phyloP scores from a whole-genome alignment of 1,140 invertebrate genomes.

The Ganaspis sp. region DNA sequence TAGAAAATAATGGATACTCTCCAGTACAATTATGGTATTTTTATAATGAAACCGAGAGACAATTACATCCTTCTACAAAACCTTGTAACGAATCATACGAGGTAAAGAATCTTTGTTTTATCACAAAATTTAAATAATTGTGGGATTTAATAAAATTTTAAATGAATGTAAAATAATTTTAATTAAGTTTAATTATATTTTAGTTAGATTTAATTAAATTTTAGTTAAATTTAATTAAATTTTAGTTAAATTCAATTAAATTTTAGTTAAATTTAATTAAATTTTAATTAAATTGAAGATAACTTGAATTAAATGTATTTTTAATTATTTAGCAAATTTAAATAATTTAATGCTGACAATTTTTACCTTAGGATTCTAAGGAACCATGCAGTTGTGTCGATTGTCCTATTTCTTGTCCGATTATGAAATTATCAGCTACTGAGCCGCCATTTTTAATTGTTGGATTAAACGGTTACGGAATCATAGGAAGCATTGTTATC shows the following conservation, averaged over 20 bases:
- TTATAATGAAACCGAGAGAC: conserved; percentile 52
- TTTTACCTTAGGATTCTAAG: conserved; percentile 66
- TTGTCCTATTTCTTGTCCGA: conserved; percentile 81
- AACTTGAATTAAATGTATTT: background rate
- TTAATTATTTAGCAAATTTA: too few relatives aligned
- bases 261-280: too few relatives aligned
- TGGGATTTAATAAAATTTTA: too few relatives aligned
- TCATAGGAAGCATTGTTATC: conserved; percentile 52
- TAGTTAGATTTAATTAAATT: too few relatives aligned
- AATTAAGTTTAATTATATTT: too few relatives aligned
- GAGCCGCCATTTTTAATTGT: conserved; percentile 44
- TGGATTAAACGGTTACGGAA: conserved; percentile 54
- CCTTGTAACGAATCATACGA: conserved; percentile 79
- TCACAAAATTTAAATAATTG: background rate
- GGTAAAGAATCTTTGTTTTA: conserved; percentile 59
- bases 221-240: too few relatives aligned
- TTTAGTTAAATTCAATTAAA: too few relatives aligned
- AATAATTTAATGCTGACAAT: too few relatives aligned
- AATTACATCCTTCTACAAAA: conserved; percentile 76
- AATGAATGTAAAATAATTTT: too few relatives aligned
- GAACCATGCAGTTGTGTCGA: conserved; percentile 87
- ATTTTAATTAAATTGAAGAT: background rate
- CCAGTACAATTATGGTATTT: background rate
- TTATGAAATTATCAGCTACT: conserved; percentile 42
- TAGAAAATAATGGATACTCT: conserved; percentile 37